Percentiles rank a stretch among this genome's conserved stretches.
These are phyloP conservation scores for Sorex araneus DNA, from an alignment of 2,113 vertebrate species.

Conservation along the genomic window DNA sequence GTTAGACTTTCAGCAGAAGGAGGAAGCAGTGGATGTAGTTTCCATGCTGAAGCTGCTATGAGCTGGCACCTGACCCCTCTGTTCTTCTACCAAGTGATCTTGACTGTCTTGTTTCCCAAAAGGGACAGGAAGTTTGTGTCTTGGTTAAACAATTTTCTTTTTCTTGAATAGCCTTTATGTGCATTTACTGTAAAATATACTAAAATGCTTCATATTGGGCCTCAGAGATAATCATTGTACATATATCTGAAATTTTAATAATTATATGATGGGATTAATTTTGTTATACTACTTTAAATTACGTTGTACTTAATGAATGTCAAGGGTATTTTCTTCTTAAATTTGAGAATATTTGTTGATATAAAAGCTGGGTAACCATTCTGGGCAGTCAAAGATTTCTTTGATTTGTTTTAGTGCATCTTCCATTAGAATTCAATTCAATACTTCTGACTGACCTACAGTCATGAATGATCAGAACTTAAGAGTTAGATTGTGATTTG, in stretches of 20 bases:
- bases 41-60: too few relatives aligned
- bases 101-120: too few relatives aligned
- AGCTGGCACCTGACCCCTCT: too few relatives aligned
- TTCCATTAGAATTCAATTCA: not conserved
- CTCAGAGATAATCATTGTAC: not conserved
- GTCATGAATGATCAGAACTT: not conserved
- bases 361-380: not conserved
- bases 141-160: too few relatives aligned
- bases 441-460: conserved; percentile 10
- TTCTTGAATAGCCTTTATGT: too few relatives aligned
- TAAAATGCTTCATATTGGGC: not conserved
- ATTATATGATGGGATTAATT: conserved; percentile 19
- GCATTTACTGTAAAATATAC: not conserved
- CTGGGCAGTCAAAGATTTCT: not conserved
- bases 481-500: conserved; percentile 8
- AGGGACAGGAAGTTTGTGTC: too few relatives aligned
- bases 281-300: conserved; percentile 35
- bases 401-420: conserved; percentile 39
- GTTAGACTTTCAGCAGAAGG: too few relatives aligned
- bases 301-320: conserved; percentile 8
- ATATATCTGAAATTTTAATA: not conserved
- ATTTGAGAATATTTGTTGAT: conserved; percentile 4
- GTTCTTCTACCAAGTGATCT: too few relatives aligned
- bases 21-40: too few relatives aligned
- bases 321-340: not conserved